Base-by-base conservation (phyloP, 2,888 invertebrate genomes). In the Myopa testacea region DNA sequence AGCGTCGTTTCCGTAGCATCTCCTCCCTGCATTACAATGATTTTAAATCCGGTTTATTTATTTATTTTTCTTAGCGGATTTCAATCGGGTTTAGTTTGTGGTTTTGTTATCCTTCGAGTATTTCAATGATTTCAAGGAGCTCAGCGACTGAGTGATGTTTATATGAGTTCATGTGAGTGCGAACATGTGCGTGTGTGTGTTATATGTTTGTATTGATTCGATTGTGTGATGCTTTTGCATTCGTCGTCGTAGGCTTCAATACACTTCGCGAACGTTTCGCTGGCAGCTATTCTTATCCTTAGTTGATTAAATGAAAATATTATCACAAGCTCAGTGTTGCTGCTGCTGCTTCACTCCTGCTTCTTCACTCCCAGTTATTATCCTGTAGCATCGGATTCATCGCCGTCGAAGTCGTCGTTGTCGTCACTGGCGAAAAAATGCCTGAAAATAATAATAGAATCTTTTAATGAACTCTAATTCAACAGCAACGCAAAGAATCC, bases 231-330 rank as follows among this genome's bases (percentile, higher is more conserved):
- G 37, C 7, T 65, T 38, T 38, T 14, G 38, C 65, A 34, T 37
- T 2, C 69, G 19, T 14, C 40, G 40, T 55, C 67, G 67, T 7
- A 5, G 12, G 37, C 14, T 63, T 26, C 65, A 62, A 63, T 38
- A 67, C 67, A 40, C 67, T 40, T 40, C 40, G n/a, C 40, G 40
- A 50, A 73, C 26, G 63, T 60, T 40, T 75, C 16, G 76, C 76
- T 65, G 52, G 65, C 16, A 74, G 74, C 74, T 37, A 63, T 74
- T 71, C 40, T 70, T 83, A 85, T 86, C 86, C 87, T 86, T 86
- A 85, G 87, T 87, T 85, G 87, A 86, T 86, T 85, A 85, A 86
- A 86, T 84, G 84, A 85, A 86, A 86, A 86, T 86, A 86, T 86
- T 86, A 86, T 86, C 84, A 81, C 84, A 87, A 84, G 85, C 85